Conservation (phyloP, 2,113 vertebrate species). For the Cinclus mexicanus region DNA sequence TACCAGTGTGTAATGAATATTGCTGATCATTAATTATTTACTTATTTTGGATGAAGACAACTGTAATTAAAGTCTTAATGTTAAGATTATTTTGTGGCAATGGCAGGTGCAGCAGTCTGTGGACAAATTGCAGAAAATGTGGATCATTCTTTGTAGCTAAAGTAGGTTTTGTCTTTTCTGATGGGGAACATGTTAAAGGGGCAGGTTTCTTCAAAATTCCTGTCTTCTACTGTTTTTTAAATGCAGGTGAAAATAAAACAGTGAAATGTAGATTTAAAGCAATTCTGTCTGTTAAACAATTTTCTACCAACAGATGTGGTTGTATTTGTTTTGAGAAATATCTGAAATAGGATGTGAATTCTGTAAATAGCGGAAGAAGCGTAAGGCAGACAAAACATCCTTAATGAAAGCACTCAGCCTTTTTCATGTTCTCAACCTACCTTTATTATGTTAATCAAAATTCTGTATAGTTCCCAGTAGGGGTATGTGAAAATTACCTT, state of each 20-base stretch:
- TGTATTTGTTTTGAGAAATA: slow-evolving; percentile 24
- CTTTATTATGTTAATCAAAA: slow-evolving; percentile 58
- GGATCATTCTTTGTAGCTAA: not conserved
- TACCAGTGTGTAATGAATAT: not conserved
- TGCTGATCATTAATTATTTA: not conserved
- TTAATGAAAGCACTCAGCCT: not conserved
- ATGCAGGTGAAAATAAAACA: not conserved
- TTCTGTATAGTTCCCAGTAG: not conserved
- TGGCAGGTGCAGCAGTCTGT: not conserved
- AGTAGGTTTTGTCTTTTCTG: not conserved
- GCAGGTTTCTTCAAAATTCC: not conserved
- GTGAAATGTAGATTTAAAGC: not conserved
- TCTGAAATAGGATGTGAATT: not conserved
- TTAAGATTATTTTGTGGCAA: not conserved
- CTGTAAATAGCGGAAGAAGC: not conserved
- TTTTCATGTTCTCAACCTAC: not conserved
- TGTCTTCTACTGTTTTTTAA: not conserved
- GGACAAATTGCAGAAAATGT: not conserved
- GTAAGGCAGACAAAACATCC: not conserved
- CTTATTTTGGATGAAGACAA: not conserved
- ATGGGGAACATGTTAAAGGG: not conserved
- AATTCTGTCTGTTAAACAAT: not conserved
- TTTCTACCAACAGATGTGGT: not conserved
- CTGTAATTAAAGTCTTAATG: not conserved
- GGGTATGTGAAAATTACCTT: not conserved